Evolutionary conservation across 2,888 invertebrate species (phyloP).

Genomic region (Xanthorhoe spadicearia): DNA sequence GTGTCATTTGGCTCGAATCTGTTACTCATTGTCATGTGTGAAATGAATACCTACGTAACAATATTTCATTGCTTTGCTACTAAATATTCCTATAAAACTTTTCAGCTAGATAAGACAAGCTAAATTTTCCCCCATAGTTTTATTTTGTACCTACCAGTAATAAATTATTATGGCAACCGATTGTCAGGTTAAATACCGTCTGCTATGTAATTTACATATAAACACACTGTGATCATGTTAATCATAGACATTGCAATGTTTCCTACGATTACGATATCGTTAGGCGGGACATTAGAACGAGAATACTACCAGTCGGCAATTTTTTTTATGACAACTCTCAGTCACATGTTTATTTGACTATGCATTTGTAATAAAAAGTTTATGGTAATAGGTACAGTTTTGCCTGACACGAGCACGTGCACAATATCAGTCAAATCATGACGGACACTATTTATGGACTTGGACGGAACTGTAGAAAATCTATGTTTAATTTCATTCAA

Average conservation of each 20-base stretch:
- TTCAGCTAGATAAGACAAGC: no score
- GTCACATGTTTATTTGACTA: neutral
- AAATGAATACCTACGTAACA: no score
- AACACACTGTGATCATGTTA: conserved; percentile 3
- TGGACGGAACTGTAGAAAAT: neutral
- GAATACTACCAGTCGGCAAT: neutral
- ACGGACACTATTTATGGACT: neutral
- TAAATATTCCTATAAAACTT: no score
- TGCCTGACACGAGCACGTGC: neutral
- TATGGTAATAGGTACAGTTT: neutral
- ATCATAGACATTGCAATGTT: conserved; percentile 21
- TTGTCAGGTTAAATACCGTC: neutral
- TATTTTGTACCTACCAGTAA: no score
- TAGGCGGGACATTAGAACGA: conserved; percentile 41
- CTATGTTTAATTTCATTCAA: neutral
- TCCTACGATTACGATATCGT: conserved; percentile 62
- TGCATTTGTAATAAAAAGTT: neutral
- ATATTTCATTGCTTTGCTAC: no score
- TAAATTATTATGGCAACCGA: no score
- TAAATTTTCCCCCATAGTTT: no score
- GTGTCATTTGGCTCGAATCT: no score
- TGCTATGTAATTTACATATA: neutral
- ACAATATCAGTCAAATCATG: neutral
- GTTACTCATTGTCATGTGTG: no score
- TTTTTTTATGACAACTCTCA: no score